phyloP scores from a whole-genome alignment of 2,113 vertebrate genomes.

The Podiceps cristatus region DNA sequence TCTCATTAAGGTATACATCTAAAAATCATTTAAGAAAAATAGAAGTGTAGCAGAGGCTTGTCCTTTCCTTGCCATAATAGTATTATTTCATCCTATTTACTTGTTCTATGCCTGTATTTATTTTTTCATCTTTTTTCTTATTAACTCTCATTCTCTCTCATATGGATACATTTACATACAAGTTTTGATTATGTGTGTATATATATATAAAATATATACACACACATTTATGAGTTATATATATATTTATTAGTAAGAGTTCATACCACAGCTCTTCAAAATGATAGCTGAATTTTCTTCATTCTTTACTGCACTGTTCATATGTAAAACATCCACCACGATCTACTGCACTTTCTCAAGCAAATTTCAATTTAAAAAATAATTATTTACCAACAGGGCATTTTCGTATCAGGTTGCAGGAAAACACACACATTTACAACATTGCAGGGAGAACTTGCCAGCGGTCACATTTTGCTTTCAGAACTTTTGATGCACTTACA shows the following conservation, averaged over 20 bases:
- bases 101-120: background rate
- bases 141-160: background rate
- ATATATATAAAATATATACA: background rate
- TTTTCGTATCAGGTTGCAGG: background rate
- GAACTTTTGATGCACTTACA: background rate
- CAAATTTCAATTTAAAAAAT: background rate
- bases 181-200: background rate
- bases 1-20: background rate
- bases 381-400: background rate
- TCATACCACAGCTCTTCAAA: background rate
- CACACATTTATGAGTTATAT: background rate
- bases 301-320: background rate
- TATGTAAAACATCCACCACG: background rate
- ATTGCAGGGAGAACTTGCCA: background rate
- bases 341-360: background rate
- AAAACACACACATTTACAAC: background rate
- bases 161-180: rapidly evolving
- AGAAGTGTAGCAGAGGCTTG: background rate
- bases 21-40: background rate
- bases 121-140: background rate
- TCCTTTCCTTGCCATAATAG: background rate
- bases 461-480: background rate
- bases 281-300: background rate
- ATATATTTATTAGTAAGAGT: background rate
- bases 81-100: background rate